Evolutionary conservation across 2,797 vertebrate species (phyloP).

Genomic region (Xenops minutus): DNA sequence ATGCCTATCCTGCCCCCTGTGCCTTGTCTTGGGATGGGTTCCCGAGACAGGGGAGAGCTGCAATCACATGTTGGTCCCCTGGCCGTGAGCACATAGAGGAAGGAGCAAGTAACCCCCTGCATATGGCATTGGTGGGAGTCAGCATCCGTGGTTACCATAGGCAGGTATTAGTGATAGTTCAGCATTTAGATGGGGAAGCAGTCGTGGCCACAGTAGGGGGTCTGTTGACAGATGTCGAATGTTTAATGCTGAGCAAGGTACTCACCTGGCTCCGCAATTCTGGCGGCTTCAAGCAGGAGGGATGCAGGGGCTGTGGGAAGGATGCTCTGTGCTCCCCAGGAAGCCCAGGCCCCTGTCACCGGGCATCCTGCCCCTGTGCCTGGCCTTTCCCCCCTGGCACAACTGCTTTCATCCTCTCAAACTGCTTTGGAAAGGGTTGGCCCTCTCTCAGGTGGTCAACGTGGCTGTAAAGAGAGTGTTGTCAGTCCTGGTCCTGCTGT

Average conservation of each 20-base stretch:
- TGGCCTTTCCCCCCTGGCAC: no score
- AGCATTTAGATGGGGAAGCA: neutral
- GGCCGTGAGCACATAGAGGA: fast-evolving
- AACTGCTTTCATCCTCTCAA: neutral
- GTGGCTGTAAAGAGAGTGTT: fast-evolving
- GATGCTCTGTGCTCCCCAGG: neutral
- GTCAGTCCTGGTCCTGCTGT: neutral
- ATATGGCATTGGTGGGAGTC: neutral
- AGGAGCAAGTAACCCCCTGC: neutral
- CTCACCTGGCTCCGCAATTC: neutral
- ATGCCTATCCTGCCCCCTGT: fast-evolving
- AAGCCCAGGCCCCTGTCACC: fast-evolving
- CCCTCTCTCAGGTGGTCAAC: fast-evolving
- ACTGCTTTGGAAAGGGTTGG: neutral
- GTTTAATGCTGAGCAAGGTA: neutral
- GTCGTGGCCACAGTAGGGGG: neutral
- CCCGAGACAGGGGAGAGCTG: neutral
- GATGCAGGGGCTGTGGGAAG: neutral
- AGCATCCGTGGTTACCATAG: neutral
- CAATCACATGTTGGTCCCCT: fast-evolving
- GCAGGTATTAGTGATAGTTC: neutral
- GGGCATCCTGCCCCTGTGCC: neutral
- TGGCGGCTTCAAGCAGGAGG: neutral
- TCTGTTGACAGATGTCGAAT: neutral
- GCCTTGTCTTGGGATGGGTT: neutral